Percentiles rank a stretch among this genome's conserved stretches.
phyloP scores from a whole-genome alignment of 2,113 vertebrate species.

The Pycnonotus jocosus region DNA sequence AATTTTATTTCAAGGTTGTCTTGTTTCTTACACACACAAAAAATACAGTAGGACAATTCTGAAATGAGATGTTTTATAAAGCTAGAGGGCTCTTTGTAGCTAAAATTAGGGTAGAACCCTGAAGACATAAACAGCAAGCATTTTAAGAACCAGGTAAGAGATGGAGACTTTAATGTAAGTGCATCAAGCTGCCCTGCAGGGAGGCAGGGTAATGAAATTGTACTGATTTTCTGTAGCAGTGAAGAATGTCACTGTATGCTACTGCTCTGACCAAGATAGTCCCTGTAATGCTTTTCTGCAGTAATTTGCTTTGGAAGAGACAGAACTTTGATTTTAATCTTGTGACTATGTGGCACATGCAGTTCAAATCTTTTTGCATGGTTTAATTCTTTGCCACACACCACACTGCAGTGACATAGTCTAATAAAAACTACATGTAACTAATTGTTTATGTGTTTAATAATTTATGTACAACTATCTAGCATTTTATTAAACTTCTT shows the following conservation, averaged over 20 bases:
- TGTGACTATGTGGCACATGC: background rate
- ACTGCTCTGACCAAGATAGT: background rate
- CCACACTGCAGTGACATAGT: background rate
- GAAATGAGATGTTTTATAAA: background rate
- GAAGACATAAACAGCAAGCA: background rate
- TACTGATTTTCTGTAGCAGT: conserved; percentile 26
- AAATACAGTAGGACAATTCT: background rate
- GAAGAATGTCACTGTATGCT: background rate
- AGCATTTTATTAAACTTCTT: background rate
- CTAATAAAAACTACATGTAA: background rate
- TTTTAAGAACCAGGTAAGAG: conserved; percentile 21
- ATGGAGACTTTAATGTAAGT: background rate
- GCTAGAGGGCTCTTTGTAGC: background rate
- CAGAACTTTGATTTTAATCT: conserved; percentile 4
- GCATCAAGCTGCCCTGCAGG: conserved; percentile 11
- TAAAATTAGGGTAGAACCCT: conserved; percentile 19
- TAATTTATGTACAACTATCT: background rate
- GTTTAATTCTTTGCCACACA: background rate
- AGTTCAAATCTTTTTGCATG: background rate
- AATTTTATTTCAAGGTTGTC: background rate
- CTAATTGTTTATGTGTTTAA: background rate
- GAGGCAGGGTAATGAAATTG: conserved; percentile 23
- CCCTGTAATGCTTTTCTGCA: background rate
- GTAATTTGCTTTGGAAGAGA: background rate
- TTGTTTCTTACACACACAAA: background rate